Evolutionary conservation across 1,140 invertebrate species (phyloP).

Genomic region (Steinernema feltiae): DNA sequence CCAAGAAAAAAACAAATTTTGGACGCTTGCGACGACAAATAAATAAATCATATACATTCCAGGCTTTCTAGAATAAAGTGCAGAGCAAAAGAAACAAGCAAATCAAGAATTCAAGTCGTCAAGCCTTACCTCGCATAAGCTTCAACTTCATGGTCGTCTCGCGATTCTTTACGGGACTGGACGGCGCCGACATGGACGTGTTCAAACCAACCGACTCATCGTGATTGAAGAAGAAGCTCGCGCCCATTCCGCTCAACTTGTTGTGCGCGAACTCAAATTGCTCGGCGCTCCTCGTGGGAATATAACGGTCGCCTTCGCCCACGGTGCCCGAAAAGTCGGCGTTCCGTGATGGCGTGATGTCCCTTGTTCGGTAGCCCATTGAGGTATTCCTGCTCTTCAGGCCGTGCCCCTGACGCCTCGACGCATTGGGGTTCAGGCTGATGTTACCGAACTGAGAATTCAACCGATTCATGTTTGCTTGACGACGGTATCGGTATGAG

Average conservation of each 20-base stretch:
- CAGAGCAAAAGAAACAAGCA: neutral
- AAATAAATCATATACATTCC: too few relatives aligned
- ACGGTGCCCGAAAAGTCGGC: neutral
- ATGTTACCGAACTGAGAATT: neutral
- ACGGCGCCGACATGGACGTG: neutral
- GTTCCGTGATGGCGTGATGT: neutral
- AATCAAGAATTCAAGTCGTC: neutral
- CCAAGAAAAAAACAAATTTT: too few relatives aligned
- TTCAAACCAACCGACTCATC: neutral
- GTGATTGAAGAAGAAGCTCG: neutral
- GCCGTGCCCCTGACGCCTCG: neutral
- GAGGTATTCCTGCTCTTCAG: neutral
- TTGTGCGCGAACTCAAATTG: neutral
- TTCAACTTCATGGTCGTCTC: neutral
- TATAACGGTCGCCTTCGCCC: neutral
- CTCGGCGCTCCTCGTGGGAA: neutral
- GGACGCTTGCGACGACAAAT: too few relatives aligned
- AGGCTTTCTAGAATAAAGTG: too few relatives aligned
- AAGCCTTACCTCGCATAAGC: constrained; percentile 3
- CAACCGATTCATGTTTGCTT: neutral
- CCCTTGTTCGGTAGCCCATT: neutral
- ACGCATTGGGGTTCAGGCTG: neutral
- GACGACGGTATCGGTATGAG: too few relatives aligned
- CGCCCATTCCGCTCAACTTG: neutral
- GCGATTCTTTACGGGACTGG: neutral